These are phyloP conservation scores for Stomatorhinus ivindoensis DNA, from an alignment of 2,113 vertebrate species.

Conservation along the genomic window DNA sequence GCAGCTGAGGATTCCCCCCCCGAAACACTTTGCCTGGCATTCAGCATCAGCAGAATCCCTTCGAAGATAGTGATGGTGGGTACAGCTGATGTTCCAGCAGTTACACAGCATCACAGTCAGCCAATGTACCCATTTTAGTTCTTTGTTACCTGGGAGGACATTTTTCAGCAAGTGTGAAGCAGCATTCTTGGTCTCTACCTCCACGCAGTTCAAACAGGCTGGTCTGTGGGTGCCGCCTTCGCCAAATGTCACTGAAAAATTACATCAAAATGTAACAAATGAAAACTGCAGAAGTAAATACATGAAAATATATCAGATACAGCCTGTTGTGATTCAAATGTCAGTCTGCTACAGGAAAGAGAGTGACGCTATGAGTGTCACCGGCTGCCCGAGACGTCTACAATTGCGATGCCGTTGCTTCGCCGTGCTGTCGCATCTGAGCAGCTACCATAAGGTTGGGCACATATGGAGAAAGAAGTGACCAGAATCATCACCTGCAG, in stretches of 20 bases:
- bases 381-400: background rate
- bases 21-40: background rate
- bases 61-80: background rate
- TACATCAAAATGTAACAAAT: slow-evolving; percentile 4
- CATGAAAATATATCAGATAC: background rate
- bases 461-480: background rate
- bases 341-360: background rate
- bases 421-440: background rate
- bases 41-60: background rate
- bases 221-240: background rate
- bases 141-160: too few species aligned
- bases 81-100: background rate
- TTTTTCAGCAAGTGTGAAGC: background rate
- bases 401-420: background rate
- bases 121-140: background rate
- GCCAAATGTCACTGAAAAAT: background rate
- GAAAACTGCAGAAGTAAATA: slow-evolving; percentile 10
- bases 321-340: background rate
- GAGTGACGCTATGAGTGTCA: background rate
- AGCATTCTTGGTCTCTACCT: background rate
- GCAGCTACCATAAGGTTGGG: background rate
- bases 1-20: background rate
- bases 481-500: background rate
- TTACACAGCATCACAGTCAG: background rate
- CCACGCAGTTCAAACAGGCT: background rate